Evolutionary conservation across 2,888 invertebrate genomes (phyloP), one percentile per base, ranked within the genome.

Genomic region (Orthosia gothica): DNA sequence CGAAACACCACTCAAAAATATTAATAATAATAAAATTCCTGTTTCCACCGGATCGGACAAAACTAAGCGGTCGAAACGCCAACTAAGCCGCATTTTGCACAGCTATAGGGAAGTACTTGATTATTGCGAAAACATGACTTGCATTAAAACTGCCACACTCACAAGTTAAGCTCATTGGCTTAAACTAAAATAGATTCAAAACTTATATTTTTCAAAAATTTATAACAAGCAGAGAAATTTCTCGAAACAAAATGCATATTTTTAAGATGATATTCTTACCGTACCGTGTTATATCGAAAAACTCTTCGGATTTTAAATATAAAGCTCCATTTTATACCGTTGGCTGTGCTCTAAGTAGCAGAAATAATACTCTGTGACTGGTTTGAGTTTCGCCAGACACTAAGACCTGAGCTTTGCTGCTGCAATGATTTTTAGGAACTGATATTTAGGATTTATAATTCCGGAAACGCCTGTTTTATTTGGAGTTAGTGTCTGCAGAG

Each of bases 261-360:
- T 82, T 63, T 55, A 58, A 68, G 49, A 73, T 61, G 62, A 72
- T 72, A 74, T 74, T 69, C 47, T 77, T 72, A 59, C 67, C 54
- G 61, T 54, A 64, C 54, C 63, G 26, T 71, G 69, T 63, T 74
- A 54, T 70, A 73, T 74, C 62, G 66, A 73, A 70, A 74, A 70
- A 47, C 64, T 72, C 67, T 73, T 23, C 69, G 73, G 70, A 63
- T 78, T 68, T 78, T 20, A 63, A 79, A 75, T 79, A 82, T 79
- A 62, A 57, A 52, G 52, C n/a, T 77, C 23, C 52, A 78, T 81
- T 82, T 81, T 70, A 47, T 67, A 73, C 18, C 58, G 66, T 68
- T 74, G 58, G 26, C 45, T 59, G 40, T 65, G 40, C 68, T 70
- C n/a, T 67, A 66, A 74, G 72, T 68, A 63, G 63, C 57, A 58